These are phyloP conservation scores for Pangasius macronema DNA, from an alignment of 2,797 vertebrate species.

Conservation along the genomic window DNA sequence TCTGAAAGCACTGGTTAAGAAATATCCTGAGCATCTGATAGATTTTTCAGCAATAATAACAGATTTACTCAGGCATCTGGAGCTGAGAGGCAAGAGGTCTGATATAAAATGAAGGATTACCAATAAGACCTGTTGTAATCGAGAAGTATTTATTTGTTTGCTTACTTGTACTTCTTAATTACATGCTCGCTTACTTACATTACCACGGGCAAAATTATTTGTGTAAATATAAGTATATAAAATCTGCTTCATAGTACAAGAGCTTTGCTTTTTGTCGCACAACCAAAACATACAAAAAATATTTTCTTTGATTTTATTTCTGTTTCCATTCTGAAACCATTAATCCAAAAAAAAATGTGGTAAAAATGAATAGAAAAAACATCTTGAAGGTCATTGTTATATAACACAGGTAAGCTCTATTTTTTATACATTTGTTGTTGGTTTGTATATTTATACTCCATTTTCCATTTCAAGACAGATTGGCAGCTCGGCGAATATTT, in stretches of 20 bases:
- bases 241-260: background rate
- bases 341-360: background rate
- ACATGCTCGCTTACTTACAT: background rate
- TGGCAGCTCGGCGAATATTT: constrained; percentile 12
- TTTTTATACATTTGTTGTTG: background rate
- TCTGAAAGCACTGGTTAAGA: background rate
- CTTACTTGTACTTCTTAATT: background rate
- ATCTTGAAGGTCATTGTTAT: background rate
- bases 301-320: background rate
- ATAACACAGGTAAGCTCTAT: background rate
- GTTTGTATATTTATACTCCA: background rate
- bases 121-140: background rate
- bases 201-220: background rate
- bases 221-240: background rate
- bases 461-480: background rate
- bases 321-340: background rate
- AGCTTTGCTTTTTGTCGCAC: background rate
- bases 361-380: background rate
- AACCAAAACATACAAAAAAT: background rate
- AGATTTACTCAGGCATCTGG: background rate
- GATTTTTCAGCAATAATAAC: too few relatives aligned
- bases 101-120: background rate
- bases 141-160: background rate
- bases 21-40: background rate
- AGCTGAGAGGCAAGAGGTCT: too few relatives aligned